A percentile compares a stretch with the other conserved stretches of the same genome.
Conservation (phyloP, 2,797 vertebrate genomes). For the Fistularia commersonii region DNA sequence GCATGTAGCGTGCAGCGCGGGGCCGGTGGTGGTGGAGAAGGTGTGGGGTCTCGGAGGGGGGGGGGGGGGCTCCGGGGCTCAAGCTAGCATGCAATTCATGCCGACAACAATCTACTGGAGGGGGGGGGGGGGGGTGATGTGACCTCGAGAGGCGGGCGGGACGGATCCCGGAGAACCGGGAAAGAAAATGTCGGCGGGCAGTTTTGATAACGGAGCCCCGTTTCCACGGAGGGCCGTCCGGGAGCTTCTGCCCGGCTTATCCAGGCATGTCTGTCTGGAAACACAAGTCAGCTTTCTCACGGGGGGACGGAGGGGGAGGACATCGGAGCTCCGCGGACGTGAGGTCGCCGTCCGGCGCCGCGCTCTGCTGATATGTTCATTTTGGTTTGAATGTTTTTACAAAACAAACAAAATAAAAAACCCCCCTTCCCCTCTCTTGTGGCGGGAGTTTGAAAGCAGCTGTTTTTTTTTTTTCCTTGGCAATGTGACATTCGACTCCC, state of each 20-base stretch:
- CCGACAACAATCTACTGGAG: too few species aligned
- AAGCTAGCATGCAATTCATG: too few species aligned
- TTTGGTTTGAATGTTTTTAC: conserved; percentile 59
- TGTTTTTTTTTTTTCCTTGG: conserved; percentile 61
- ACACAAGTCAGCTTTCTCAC: conserved; percentile 68
- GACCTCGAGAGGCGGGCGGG: conserved; percentile 49
- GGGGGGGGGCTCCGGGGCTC: too few species aligned
- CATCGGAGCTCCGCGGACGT: conserved; percentile 55
- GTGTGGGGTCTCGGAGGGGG: conserved; percentile 6
- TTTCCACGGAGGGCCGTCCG: conserved; percentile 60
- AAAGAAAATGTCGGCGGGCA: too few species aligned
- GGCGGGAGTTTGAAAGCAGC: conserved; percentile 78
- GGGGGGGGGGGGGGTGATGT: conserved; percentile 20
- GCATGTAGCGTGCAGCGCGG: conserved; percentile 50
- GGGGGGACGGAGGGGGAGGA: conserved; percentile 5
- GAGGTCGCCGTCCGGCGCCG: conserved; percentile 51
- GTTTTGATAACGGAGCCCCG: conserved; percentile 65
- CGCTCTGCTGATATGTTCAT: conserved; percentile 68
- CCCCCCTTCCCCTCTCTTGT: conserved; percentile 29
- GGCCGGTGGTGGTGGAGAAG: too few species aligned
- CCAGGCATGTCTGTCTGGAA: conserved; percentile 67
- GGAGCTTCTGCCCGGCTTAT: conserved; percentile 71
- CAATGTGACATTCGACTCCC: conserved; percentile 43
- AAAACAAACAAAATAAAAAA: conserved; percentile 62
- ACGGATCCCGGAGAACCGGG: conserved; percentile 53